Evolutionary conservation across 1,140 invertebrate species (phyloP).

Genomic region (Oryzaephilus surinamensis): DNA sequence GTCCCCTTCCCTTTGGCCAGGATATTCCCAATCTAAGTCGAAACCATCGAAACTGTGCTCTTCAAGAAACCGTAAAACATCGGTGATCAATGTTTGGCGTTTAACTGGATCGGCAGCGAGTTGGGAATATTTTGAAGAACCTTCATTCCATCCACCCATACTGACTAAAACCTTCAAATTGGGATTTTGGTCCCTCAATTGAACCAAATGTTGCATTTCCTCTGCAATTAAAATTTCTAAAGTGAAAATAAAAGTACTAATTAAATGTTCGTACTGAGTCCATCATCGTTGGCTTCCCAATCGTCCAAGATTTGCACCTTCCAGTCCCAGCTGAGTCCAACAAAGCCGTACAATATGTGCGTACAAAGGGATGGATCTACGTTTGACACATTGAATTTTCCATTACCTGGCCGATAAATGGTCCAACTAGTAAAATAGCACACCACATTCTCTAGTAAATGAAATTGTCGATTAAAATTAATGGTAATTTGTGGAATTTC

Average conservation of each 20-base stretch:
- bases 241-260: not conserved
- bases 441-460: too few relatives aligned
- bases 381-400: conserved; percentile 51
- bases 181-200: conserved; percentile 46
- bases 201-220: conserved; percentile 31
- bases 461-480: too few relatives aligned
- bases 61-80: conserved; percentile 31
- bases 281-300: conserved; percentile 43
- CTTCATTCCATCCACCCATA: conserved; percentile 66
- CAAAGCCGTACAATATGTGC: conserved; percentile 66
- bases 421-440: conserved; percentile 72
- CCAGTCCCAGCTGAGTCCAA: conserved; percentile 39
- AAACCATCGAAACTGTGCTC: conserved; percentile 46
- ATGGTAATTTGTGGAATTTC: not conserved
- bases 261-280: conserved; percentile 1
- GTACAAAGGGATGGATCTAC: conserved; percentile 66
- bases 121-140: conserved; percentile 49
- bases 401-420: conserved; percentile 50
- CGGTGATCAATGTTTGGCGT: conserved; percentile 37
- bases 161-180: conserved; percentile 52
- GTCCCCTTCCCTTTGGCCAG: conserved; percentile 31
- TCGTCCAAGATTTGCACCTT: conserved; percentile 48
- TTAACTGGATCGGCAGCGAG: conserved; percentile 13
- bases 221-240: not conserved
- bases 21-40: conserved; percentile 49